phyloP scores from a whole-genome alignment of 2,888 invertebrate species.

The Drosophila leonis region DNA sequence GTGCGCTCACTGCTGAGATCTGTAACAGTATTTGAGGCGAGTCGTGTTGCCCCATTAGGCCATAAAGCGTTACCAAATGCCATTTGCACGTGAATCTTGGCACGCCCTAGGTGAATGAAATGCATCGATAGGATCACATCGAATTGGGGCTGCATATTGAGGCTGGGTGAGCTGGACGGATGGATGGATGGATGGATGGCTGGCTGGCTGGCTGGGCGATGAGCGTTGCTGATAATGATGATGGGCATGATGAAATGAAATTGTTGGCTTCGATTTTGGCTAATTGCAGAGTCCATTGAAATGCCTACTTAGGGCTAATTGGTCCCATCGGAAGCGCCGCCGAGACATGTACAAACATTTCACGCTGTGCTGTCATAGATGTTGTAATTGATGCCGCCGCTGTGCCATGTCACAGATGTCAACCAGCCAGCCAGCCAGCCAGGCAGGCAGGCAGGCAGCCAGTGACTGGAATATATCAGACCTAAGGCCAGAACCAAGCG shows the following conservation, averaged over 20 bases:
- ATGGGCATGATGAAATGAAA: conserved; percentile 72
- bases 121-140: conserved; percentile 24
- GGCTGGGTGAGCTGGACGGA: conserved; percentile 13
- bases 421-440: conserved; percentile 43
- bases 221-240: conserved; percentile 35
- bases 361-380: conserved; percentile 84
- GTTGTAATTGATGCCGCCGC: conserved; percentile 84
- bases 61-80: conserved; percentile 75
- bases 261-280: conserved; percentile 80
- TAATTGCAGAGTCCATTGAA: conserved; percentile 79
- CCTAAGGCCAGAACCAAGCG: conserved; percentile 21
- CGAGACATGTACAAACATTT: conserved; percentile 82
- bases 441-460: conserved; percentile 8
- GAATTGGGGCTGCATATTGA: conserved; percentile 41
- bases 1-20: conserved; percentile 5
- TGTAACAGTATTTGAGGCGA: conserved; percentile 23
- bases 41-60: conserved; percentile 62
- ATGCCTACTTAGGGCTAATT: conserved; percentile 80
- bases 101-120: conserved; percentile 50
- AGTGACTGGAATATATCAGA: conserved; percentile 29
- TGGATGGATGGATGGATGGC: neutral
- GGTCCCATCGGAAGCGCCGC: conserved; percentile 81
- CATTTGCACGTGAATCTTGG: conserved; percentile 70
- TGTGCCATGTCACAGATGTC: conserved; percentile 79
- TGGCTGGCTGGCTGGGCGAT: conserved; percentile 9